Base-by-base conservation (phyloP, 2,797 vertebrate genomes). In the Eospalax fontanierii region DNA sequence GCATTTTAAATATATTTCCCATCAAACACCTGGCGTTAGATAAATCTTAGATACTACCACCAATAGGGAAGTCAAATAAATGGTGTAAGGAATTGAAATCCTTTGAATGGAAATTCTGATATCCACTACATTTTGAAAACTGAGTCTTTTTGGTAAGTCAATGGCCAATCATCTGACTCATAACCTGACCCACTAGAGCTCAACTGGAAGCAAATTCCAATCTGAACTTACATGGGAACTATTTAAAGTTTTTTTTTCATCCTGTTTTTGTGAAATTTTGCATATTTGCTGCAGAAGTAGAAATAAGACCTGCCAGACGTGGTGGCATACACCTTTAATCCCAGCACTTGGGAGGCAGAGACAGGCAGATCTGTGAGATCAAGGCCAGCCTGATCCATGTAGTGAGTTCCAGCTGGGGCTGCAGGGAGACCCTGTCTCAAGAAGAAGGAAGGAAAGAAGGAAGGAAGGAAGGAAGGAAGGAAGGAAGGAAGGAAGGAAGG, bases 41-140 rank as follows among this genome's bases (percentile, higher is more conserved):
- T 87, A 75, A 85, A 80, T 66, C 6, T 16, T 84, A 54, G 35
- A 73, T 68, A 18, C 50, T 33, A 33, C 40, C 74, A 88, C 54
- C n/a, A 38, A 22, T 4, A 18, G 33, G 46, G 6, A 21, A 79
- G 33, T 43, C 63, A 71, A 81, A 91, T 28, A 59, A 94, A 90
- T 10, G 24, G 22, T 76, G 28, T 63, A 6, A 12, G 46, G 19
- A 28, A n/a, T 90, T 87, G 83, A 63, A 90, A 85, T 21, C 15
- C 26, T 54, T 70, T 86, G 21, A 5, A 43, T 65, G 22, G 40
- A 88, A 78, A 78, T 35, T 50, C 54, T 81, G 12, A 84, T 78
- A 85, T 30, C 19, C 4, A 68, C 24, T 75, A 81, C 35, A 14
- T 80, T 94, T 65, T 89, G 8, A 91, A 85, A 89, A 86, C 81